A percentile compares a stretch with the other conserved stretches of the same genome.
Evolutionary conservation across 2,888 invertebrate species (phyloP).

Genomic region (Drosophila rubida): DNA sequence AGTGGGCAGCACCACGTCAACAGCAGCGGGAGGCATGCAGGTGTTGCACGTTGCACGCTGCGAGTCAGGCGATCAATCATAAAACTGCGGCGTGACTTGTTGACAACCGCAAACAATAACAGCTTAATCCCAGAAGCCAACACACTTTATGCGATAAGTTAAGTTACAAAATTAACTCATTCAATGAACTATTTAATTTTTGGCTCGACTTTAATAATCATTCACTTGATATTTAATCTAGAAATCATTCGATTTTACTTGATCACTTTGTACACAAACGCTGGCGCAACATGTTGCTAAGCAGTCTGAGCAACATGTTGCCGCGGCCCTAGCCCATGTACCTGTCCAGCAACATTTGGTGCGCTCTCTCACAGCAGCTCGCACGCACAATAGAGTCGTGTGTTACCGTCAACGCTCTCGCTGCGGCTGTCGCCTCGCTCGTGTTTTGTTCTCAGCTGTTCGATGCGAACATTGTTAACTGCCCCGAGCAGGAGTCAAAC

Average conservation of each 20-base stretch:
- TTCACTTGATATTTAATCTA: too few relatives aligned
- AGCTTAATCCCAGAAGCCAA: conserved; percentile 3
- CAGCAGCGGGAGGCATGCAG: conserved; percentile 15
- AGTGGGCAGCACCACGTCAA: conserved; percentile 71
- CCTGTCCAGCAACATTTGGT: conserved; percentile 1
- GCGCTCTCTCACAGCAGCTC: background rate
- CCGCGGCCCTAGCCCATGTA: background rate
- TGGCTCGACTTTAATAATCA: too few relatives aligned
- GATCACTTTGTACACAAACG: background rate
- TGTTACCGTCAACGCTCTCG: background rate
- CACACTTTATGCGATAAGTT: too few relatives aligned
- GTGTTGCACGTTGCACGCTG: conserved; percentile 26
- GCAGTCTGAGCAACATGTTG: conserved; percentile 3
- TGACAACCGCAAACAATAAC: conserved; percentile 58
- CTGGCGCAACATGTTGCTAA: background rate
- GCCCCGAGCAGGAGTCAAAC: background rate
- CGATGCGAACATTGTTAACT: conserved; percentile 7
- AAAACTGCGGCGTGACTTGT: conserved; percentile 51
- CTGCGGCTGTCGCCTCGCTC: background rate
- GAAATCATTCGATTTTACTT: too few relatives aligned
- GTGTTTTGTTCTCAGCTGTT: background rate
- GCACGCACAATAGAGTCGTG: background rate
- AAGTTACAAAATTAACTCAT: too few relatives aligned
- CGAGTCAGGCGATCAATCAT: conserved; percentile 67
- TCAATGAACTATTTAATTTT: too few relatives aligned